Percentiles rank a stretch among this genome's conserved stretches.
These are phyloP conservation scores for Thymallus thymallus DNA, from an alignment of 2,113 vertebrate genomes.

Conservation along the genomic window DNA sequence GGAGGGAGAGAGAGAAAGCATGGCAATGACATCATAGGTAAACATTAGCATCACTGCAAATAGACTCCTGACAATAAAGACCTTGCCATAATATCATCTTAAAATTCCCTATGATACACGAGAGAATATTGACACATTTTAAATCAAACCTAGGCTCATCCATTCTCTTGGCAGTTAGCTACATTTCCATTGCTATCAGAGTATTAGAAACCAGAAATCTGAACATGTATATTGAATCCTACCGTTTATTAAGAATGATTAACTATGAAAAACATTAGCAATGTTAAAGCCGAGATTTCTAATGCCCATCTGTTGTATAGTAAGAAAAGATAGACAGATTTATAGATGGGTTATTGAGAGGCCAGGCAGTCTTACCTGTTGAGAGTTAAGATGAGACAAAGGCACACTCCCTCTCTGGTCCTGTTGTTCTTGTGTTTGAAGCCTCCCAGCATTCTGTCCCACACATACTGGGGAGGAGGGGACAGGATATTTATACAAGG, in stretches of 20 bases:
- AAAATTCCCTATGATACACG: not conserved
- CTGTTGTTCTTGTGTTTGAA: constrained; percentile 99
- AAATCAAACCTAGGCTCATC: not conserved
- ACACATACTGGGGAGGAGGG: constrained; percentile 80
- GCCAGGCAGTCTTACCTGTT: constrained; percentile 80
- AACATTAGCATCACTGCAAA: not conserved
- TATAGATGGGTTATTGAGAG: not conserved
- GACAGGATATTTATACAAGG: no score
- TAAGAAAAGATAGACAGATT: not conserved
- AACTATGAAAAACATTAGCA: not conserved
- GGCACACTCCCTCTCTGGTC: constrained; percentile 95
- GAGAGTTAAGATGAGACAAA: constrained; percentile 94
- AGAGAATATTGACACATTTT: not conserved
- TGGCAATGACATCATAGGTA: not conserved
- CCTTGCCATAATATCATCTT: not conserved
- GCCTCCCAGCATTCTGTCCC: constrained; percentile 95
- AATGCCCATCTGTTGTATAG: not conserved
- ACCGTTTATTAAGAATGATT: not conserved
- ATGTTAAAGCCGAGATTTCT: not conserved
- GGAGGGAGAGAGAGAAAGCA: not conserved
- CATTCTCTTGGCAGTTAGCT: not conserved
- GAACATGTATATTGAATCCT: not conserved
- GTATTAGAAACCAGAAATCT: no score
- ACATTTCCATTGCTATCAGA: not conserved
- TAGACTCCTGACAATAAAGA: not conserved